Base-by-base conservation (phyloP, 1,140 invertebrate genomes). In the Lasaia peninsularis region DNA sequence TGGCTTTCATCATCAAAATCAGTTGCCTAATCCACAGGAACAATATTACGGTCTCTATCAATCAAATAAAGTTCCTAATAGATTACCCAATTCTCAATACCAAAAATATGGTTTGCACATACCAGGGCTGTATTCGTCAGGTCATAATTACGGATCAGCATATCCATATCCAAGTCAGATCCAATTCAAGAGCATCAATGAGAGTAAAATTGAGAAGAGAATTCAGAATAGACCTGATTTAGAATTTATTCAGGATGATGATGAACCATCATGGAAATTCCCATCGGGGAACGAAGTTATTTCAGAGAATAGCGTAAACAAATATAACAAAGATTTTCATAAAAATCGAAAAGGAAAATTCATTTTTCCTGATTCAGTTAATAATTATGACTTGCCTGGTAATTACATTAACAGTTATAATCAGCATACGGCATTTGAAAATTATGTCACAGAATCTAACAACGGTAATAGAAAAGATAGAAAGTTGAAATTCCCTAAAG, bases 141-240 rank as follows among this genome's bases (percentile, higher is more conserved):
- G 37, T 18, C 52, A 67, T 32, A 67, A 67, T 21, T 78, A 81
- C 52, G 71, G 74, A 11, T 48, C 59, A 2, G 60, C 55, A 1
- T 75, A 54, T 37, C 69, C 67, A 16, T 63, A 71, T 52, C 33
- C 60, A 18, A 60, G 65, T 44, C 53, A 64, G 28, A 51, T 58
- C 16, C 55, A 56, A 51, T 71, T 56, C 21, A 71, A 71, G 55
- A 64, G 58, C 6, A 44, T 34, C 20, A 37, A 58, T 12, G 24
- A 14, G 40, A 58, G 63, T 49, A 65, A 63, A 69, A 78, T 78
- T 16, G 60, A 82, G 35, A 78, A 74, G 56, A 57, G 81, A 10
- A 85, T 85, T 28, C 78, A 82, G 50, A 85, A 81, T 48, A 78
- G 67, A 37, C 79, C 79, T 32, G 52, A 48, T 5, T 16, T 12